phyloP scores from a whole-genome alignment of 1,140 invertebrate species.

The Trinorchestia longiramus region DNA sequence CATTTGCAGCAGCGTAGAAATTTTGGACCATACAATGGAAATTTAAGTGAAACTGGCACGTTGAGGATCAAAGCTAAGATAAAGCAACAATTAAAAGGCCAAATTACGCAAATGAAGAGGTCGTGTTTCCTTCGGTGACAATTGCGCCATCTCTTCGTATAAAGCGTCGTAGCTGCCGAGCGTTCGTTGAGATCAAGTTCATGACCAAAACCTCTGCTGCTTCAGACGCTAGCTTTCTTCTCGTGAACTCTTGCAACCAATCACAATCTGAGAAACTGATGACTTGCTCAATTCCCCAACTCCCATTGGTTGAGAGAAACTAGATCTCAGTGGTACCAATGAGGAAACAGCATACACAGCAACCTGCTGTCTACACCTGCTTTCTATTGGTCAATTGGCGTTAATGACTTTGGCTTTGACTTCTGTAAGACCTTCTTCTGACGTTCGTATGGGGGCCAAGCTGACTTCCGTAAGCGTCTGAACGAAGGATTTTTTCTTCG shows the following conservation, averaged over 20 bases:
- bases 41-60: not conserved
- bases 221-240: slow-evolving; percentile 12
- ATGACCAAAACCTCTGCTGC: not conserved
- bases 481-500: not conserved
- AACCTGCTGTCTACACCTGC: not conserved
- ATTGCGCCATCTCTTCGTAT: not conserved
- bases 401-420: not conserved
- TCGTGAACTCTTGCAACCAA: slow-evolving; percentile 12
- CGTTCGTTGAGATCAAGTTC: not conserved
- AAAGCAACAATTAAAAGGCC: not conserved
- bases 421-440: not conserved
- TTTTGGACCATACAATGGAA: not conserved
- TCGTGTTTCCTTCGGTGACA: no score
- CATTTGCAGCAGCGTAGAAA: not conserved
- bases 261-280: not conserved
- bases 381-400: not conserved
- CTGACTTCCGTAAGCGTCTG: no score
- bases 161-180: no score
- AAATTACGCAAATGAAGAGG: not conserved
- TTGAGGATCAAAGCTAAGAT: no score
- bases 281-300: not conserved
- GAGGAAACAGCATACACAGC: not conserved
- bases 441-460: not conserved
- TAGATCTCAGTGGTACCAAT: not conserved
- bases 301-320: not conserved